Evolutionary conservation across 2,888 invertebrate species (phyloP), one percentile per base, ranked within the genome.

Genomic region (Metopia argyrocephala): DNA sequence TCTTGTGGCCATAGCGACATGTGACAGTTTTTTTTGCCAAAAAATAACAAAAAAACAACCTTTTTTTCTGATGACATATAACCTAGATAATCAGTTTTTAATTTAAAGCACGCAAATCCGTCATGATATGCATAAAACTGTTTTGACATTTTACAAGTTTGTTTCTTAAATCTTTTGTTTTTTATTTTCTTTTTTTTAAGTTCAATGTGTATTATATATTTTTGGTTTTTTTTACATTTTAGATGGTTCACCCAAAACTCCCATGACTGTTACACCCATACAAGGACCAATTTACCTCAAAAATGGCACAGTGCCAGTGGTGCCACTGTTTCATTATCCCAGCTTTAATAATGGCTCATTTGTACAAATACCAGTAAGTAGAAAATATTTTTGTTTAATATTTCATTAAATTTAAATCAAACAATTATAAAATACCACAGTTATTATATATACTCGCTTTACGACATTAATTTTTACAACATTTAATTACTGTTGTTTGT

Each of bases 321-420:
- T 96, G 82, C 96, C 96, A 23, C 92, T 96, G 56, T 96, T 96
- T 85, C 95, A 96, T 66, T 96, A 96, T 91, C 94, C 95, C 62
- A 94, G 95, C 85, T 92, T 95, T 86, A 96, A 95, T 91, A 96
- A 96, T 91, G 96, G 96, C 83, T 94, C 95, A 59, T 94, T 96
- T 90, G 94, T 96, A 85, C 96, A 96, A 92, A 96, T 96, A 92
- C 96, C 96, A 92, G 96, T 96, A 91, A 96, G 96, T 93, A 54
- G 5, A 20, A 57, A 61, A 12, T 21, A 5, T 57, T 15, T 12
- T 38, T 38, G 12, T 38, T 15, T 12, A 0, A 38, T 38, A 38
- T 38, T 38, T 38, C 12, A 48, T 48, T 1, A 15, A 7, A 5
- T 2, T 3, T 2, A n/a, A 1, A 0, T 15, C 20, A 59, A 38